These are phyloP conservation scores for Poeciliopsis paucimaculata DNA, from an alignment of 2,797 vertebrate species.

Conservation along the genomic window DNA sequence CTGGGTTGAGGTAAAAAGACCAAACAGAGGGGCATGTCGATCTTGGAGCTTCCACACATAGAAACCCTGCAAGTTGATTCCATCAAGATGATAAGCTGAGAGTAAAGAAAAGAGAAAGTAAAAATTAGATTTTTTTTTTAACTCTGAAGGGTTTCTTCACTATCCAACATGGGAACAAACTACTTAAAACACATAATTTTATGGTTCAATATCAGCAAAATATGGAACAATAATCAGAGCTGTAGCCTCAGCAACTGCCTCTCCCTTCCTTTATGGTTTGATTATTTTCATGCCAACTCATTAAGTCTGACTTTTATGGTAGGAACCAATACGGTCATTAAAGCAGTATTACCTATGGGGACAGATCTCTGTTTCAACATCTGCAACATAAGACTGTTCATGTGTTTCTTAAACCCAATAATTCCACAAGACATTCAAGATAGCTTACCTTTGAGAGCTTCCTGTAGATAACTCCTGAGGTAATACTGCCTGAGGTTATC, in stretches of 20 bases:
- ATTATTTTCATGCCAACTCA: slow-evolving; percentile 61
- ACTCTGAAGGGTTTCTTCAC: not conserved
- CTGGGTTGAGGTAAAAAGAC: slow-evolving; percentile 86
- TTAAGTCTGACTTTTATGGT: slow-evolving; percentile 52
- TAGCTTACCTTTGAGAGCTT: slow-evolving; percentile 89
- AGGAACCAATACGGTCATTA: slow-evolving; percentile 49
- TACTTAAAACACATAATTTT: not conserved
- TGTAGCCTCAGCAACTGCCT: not conserved
- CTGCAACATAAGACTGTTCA: not conserved
- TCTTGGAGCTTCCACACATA: slow-evolving; percentile 92
- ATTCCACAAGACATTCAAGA: slow-evolving; percentile 3
- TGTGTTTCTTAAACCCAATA: not conserved
- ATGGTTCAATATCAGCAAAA: slow-evolving; percentile 10
- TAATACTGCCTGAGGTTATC: slow-evolving; percentile 89
- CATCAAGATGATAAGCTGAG: slow-evolving; percentile 86
- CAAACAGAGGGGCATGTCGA: slow-evolving; percentile 83
- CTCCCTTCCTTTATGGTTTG: slow-evolving; percentile 37
- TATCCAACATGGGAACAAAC: not conserved
- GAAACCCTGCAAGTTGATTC: slow-evolving; percentile 90
- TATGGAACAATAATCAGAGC: slow-evolving; percentile 16
- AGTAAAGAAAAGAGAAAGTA: slow-evolving; percentile 24
- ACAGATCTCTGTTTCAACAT: slow-evolving; percentile 15
- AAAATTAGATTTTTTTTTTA: not conserved
- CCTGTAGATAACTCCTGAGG: slow-evolving; percentile 87
- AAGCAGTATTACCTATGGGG: slow-evolving; percentile 22